Evolutionary conservation across 2,113 vertebrate species (phyloP).

Genomic region (Tachuris rubrigastra): DNA sequence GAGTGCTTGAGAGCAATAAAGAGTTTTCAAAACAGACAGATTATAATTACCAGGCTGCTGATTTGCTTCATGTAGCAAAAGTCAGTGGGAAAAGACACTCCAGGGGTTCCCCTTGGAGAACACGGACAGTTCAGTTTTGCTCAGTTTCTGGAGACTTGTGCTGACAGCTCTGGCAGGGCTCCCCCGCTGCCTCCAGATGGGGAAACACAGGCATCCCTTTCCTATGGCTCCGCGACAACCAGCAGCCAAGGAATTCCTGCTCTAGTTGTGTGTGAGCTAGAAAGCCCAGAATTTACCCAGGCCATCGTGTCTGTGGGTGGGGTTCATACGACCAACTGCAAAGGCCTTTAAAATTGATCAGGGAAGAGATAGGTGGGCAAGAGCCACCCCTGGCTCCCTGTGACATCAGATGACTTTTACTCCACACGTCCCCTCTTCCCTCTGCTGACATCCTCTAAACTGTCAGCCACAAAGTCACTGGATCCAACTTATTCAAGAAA

Average conservation of each 20-base stretch:
- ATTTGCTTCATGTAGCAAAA: neutral
- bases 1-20: neutral
- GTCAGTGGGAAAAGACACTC: neutral
- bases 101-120: neutral
- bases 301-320: neutral
- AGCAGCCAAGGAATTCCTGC: neutral
- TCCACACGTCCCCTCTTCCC: neutral
- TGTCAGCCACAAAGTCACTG: rapidly evolving
- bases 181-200: rapidly evolving
- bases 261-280: neutral
- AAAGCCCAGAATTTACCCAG: neutral
- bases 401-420: neutral
- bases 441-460: neutral
- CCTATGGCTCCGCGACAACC: neutral
- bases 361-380: neutral
- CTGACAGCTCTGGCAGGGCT: neutral
- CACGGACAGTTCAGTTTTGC: neutral
- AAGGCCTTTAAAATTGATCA: neutral
- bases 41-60: neutral
- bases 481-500: neutral
- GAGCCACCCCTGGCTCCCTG: neutral
- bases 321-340: neutral
- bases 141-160: neutral
- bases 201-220: neutral
- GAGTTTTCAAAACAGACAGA: neutral